Conservation (phyloP, 2,797 vertebrate genomes). For the Pristis pectinata region DNA sequence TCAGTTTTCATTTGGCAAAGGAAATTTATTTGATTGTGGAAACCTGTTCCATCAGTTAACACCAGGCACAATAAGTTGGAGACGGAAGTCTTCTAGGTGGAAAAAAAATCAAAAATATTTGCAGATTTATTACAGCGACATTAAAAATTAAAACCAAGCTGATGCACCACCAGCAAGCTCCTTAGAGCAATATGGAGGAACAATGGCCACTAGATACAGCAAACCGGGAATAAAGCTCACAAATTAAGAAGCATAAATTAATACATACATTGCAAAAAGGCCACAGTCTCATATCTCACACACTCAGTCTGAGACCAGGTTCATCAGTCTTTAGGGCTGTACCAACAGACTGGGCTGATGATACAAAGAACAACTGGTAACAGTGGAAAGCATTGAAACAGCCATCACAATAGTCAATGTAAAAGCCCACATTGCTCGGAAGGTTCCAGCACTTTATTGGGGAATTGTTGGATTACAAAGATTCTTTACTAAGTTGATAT, state of each 20-base stretch:
- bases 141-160: constrained; percentile 24
- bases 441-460: background rate
- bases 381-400: constrained; percentile 11
- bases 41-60: background rate
- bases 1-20: background rate
- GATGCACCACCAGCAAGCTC: constrained; percentile 27
- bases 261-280: constrained; percentile 23
- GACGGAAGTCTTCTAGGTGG: constrained; percentile 27
- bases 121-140: constrained; percentile 38
- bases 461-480: background rate
- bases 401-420: background rate
- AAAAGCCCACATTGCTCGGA: background rate
- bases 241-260: constrained; percentile 38
- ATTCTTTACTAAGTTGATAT: background rate
- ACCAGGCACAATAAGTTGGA: background rate
- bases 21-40: background rate
- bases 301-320: constrained; percentile 25
- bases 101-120: constrained; percentile 38
- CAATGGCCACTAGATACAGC: constrained; percentile 30
- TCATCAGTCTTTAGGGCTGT: constrained; percentile 35
- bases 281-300: constrained; percentile 22
- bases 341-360: background rate
- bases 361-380: background rate
- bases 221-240: constrained; percentile 17
- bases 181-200: constrained; percentile 26